Percentiles rank a stretch among this genome's conserved stretches.
These are phyloP conservation scores for Phaenicophaeus curvirostris DNA, from an alignment of 2,797 vertebrate genomes.

Conservation along the genomic window DNA sequence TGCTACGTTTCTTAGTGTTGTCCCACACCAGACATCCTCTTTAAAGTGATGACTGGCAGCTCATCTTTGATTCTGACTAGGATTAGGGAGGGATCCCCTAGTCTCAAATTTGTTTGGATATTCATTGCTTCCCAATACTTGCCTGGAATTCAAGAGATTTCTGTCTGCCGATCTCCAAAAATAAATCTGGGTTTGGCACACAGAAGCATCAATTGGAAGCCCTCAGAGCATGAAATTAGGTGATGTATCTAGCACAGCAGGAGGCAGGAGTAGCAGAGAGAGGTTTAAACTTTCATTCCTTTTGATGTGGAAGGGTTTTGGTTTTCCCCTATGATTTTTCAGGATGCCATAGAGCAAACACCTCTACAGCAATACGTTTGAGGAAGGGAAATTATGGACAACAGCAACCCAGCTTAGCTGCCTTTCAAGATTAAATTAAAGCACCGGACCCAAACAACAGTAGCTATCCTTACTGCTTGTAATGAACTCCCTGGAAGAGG, in stretches of 20 bases:
- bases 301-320: not conserved
- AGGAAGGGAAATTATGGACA: not conserved
- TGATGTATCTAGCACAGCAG: not conserved
- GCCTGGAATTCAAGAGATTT: not conserved
- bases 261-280: not conserved
- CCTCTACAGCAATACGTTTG: not conserved
- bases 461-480: not conserved
- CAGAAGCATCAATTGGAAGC: not conserved
- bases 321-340: not conserved
- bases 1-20: not conserved
- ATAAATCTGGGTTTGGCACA: not conserved
- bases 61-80: not conserved
- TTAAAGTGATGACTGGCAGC: not conserved
- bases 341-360: not conserved
- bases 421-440: not conserved
- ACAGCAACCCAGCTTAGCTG: not conserved
- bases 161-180: not conserved
- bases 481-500: not conserved
- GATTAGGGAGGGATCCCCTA: not conserved
- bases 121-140: not conserved
- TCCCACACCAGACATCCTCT: not conserved
- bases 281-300: not conserved
- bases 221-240: not conserved
- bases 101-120: not conserved
- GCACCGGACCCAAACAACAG: rapidly evolving